Percentiles rank a stretch among this genome's conserved stretches.
Evolutionary conservation across 2,797 vertebrate species (phyloP).

Genomic region (Malacoraja senta): DNA sequence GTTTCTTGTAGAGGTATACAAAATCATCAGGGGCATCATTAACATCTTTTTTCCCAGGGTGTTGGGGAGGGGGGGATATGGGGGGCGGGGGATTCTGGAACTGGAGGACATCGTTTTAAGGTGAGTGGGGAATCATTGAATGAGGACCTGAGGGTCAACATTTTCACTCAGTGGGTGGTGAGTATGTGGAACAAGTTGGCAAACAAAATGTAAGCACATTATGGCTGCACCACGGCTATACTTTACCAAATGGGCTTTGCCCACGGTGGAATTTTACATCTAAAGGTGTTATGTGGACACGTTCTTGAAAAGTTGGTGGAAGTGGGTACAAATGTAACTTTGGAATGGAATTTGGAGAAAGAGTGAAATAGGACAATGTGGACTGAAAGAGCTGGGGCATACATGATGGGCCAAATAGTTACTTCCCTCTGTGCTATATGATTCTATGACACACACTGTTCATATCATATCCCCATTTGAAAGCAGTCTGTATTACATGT

Average conservation of each 20-base stretch:
- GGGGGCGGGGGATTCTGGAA: no score
- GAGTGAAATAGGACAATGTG: not conserved
- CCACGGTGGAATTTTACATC: not conserved
- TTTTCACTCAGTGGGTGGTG: no score
- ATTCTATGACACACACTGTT: not conserved
- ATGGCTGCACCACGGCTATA: not conserved
- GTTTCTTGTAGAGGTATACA: no score
- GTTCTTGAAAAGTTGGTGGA: not conserved
- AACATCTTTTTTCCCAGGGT: no score
- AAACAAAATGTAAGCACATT: no score
- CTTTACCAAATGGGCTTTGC: not conserved
- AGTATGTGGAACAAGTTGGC: no score
- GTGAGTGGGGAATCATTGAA: no score
- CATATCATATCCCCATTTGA: not conserved
- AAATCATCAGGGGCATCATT: no score
- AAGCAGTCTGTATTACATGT: not conserved
- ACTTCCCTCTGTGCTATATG: not conserved
- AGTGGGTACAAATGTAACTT: not conserved
- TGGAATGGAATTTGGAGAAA: not conserved
- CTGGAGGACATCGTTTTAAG: no score
- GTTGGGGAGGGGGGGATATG: no score
- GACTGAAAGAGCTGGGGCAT: not conserved
- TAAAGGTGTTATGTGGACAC: not conserved
- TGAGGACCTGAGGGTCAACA: no score
- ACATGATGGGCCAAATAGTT: not conserved